A percentile compares a stretch with the other conserved stretches of the same genome.
phyloP scores from a whole-genome alignment of 2,888 invertebrate species.

The Holacanthella duospinosa region DNA sequence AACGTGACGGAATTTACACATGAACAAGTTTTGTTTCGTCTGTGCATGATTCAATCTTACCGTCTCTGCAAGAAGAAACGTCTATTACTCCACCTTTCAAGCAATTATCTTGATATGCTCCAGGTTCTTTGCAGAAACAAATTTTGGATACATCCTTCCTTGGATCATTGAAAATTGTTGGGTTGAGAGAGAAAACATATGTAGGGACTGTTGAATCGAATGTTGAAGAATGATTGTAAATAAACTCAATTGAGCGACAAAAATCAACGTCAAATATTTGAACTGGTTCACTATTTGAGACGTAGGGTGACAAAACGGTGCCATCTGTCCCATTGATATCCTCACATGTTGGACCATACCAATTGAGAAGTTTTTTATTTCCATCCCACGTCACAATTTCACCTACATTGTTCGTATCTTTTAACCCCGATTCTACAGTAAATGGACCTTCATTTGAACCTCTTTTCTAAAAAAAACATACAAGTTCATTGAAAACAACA shows the following conservation, averaged over 20 bases:
- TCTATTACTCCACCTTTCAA: slow-evolving; percentile 26
- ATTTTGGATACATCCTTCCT: slow-evolving; percentile 6
- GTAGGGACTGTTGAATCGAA: slow-evolving; percentile 11
- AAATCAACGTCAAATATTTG: slow-evolving; percentile 25
- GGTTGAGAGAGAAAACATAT: slow-evolving; percentile 4
- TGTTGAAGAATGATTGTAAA: slow-evolving; percentile 6
- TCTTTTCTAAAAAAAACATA: slow-evolving; percentile 18
- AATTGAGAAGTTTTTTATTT: slow-evolving; percentile 10
- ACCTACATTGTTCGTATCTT: slow-evolving; percentile 12
- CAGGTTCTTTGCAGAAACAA: slow-evolving; percentile 21
- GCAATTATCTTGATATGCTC: slow-evolving; percentile 13
- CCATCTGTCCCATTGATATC: slow-evolving; percentile 22
- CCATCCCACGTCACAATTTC: slow-evolving; percentile 19
- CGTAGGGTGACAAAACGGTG: slow-evolving; percentile 18
- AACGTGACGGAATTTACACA: neutral
- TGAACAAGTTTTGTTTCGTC: neutral
- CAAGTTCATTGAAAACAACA: too few species aligned
- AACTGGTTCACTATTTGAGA: neutral
- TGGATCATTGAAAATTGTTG: slow-evolving; percentile 18
- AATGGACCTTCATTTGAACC: slow-evolving; percentile 24
- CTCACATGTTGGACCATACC: slow-evolving; percentile 24
- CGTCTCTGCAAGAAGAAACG: slow-evolving; percentile 23
- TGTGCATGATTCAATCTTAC: slow-evolving; percentile 5
- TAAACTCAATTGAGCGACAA: slow-evolving; percentile 24
- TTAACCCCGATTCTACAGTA: slow-evolving; percentile 25